Base-by-base conservation (phyloP, 1,140 invertebrate species). In the Diuraphis noxia region DNA sequence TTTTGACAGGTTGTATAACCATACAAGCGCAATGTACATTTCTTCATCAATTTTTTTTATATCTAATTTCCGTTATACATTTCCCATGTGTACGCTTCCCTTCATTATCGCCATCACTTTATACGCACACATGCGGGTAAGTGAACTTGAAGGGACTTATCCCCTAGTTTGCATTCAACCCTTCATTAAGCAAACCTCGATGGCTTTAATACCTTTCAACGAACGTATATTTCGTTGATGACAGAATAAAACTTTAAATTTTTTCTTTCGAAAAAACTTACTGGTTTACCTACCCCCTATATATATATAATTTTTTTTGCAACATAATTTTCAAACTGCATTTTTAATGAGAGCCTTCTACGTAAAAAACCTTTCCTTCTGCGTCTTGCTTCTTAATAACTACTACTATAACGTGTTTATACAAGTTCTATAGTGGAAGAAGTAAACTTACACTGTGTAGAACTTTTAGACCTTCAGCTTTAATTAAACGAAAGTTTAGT, bases 61-160 rank as follows among this genome's bases (percentile, higher is more conserved):
- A 91, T 91, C 89, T 49, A 91, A 91, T 91, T 91, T 90, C 72
- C 72, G 88, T 90, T 90, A 34, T 81, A 79, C 88, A 79, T 90
- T 90, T 90, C 88, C 88, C 88, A 43, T 81, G 88, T 90, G 88
- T 90, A 90, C 63, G 43, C 21, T 81, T 91, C 89, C 89, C 72
- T 46, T 91, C 77, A 91, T 91, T 81, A 91, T 82, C 89, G 34
- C 89, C 72, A 49, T 81, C 56, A 63, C 89, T 82, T 40, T 82
- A 40, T 91, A 91, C 89, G 36, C 77, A 52, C 89, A 82, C 34
- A 82, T 49, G 72, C 89, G 72, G 89, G 89, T 79, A 82, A 91
- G 89, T 82, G 89, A 91, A 82, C 89, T 81, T 30, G 30, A 90
- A 90, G 88, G 88, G 88, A 79, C 36, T 79, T 82, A 46, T 49